phyloP scores from a whole-genome alignment of 2,888 invertebrate genomes.

The Icerya purchasi region DNA sequence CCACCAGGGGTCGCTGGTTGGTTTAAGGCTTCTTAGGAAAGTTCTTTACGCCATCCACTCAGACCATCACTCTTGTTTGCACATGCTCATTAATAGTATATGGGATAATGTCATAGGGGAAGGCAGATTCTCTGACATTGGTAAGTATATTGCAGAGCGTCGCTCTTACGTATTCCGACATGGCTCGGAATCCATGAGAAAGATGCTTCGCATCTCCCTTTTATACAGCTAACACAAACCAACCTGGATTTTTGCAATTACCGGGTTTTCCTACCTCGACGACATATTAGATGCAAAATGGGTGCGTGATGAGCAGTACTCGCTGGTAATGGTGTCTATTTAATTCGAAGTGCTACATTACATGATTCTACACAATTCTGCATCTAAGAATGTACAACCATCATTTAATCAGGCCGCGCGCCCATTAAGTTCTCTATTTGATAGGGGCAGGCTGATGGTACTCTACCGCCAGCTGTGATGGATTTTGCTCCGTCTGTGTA shows the following conservation, averaged over 20 bases:
- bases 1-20: not conserved
- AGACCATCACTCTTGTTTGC: not conserved
- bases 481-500: not conserved
- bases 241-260: not conserved
- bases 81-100: not conserved
- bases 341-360: not conserved
- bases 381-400: not conserved
- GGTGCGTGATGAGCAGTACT: too few species aligned
- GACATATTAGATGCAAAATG: not conserved
- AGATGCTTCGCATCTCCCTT: not conserved
- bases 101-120: not conserved
- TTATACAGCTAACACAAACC: not conserved
- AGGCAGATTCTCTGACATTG: not conserved
- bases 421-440: not conserved
- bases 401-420: not conserved
- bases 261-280: not conserved
- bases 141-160: not conserved
- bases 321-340: not conserved
- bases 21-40: not conserved
- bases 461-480: not conserved
- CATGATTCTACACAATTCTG: not conserved
- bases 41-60: not conserved
- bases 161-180: not conserved
- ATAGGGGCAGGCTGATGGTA: not conserved
- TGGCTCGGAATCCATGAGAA: not conserved